A percentile compares a stretch with the other conserved stretches of the same genome.
phyloP scores from a whole-genome alignment of 2,888 invertebrate genomes.

The Tortrix viridana region DNA sequence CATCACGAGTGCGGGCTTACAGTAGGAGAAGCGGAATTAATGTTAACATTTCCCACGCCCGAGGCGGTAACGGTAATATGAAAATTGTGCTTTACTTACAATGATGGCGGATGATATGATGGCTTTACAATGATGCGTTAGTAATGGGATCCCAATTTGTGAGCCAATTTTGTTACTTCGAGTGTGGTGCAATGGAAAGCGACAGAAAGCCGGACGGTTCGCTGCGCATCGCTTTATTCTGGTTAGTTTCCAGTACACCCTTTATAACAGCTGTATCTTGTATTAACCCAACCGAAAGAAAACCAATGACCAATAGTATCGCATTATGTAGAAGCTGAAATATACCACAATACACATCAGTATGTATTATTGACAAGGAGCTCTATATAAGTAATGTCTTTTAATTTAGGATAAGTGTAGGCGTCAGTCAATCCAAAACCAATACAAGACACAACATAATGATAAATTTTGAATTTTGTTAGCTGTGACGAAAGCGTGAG shows the following conservation, averaged over 20 bases:
- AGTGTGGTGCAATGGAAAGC: conserved; percentile 83
- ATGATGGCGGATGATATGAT: conserved; percentile 77
- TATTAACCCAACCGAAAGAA: conserved; percentile 84
- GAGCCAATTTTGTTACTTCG: conserved; percentile 82
- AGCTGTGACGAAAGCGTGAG: conserved; percentile 80
- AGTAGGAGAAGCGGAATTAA: conserved; percentile 19
- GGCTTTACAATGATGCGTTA: conserved; percentile 82
- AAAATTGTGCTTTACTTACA: conserved; percentile 78
- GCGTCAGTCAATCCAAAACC: conserved; percentile 74
- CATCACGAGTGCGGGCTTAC: conserved; percentile 24
- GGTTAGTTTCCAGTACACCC: conserved; percentile 83
- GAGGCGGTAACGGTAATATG: conserved; percentile 56
- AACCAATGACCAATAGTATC: conserved; percentile 82
- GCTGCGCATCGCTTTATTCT: conserved; percentile 70
- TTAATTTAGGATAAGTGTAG: conserved; percentile 55
- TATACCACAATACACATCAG: conserved; percentile 80
- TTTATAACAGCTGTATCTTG: conserved; percentile 83
- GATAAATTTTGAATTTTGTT: conserved; percentile 82
- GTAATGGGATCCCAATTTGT: conserved; percentile 82
- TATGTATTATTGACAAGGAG: conserved; percentile 52
- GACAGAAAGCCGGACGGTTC: conserved; percentile 77
- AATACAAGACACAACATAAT: conserved; percentile 84
- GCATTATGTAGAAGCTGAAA: conserved; percentile 83
- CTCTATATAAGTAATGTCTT: conserved; percentile 42
- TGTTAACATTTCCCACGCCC: conserved; percentile 50